Base-by-base conservation (phyloP, 1,140 invertebrate genomes). In the Sycobia sp. region DNA sequence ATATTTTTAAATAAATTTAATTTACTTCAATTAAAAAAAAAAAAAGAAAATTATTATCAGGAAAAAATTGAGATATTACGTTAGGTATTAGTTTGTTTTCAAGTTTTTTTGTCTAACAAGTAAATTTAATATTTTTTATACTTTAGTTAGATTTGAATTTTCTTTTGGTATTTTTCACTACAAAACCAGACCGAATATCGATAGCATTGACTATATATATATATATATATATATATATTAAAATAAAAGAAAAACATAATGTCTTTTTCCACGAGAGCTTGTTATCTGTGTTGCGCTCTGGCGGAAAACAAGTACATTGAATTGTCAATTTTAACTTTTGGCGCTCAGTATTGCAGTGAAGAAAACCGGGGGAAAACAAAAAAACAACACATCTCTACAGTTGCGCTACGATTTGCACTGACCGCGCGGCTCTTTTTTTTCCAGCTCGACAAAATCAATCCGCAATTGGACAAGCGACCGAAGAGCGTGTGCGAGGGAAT, bases 401-500 rank as follows among this genome's bases (percentile, higher is more conserved):
- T n/a, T n/a, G n/a, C n/a, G n/a, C n/a, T n/a, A n/a, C n/a, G n/a
- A n/a, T n/a, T n/a, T n/a, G n/a, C n/a, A n/a, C n/a, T n/a, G n/a
- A n/a, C n/a, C n/a, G n/a, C n/a, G n/a, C n/a, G n/a, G n/a, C n/a
- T n/a, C n/a, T n/a, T n/a, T n/a, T n/a, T n/a, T n/a, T n/a, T n/a
- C n/a, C 70, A 82, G 79, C 67, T 79, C 63, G 79, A 82, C 55
- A 82, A 82, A 68, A 49, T 67, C n/a, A 59, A 57, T 32, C 46
- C 70, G 23, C 58, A 72, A 27, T 79, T 78, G 61, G 72, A 56
- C 16, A 57, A 63, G 32, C 74, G 79, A 57, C 77, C 80, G 47
- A 80, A 79, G 69, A 80, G 79, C 67, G 73, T 80, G 25, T 78
- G 75, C 57, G 79, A 82, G 55, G 73, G 74, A 60, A 80, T 82